Percentiles rank a stretch among this genome's conserved stretches.
Evolutionary conservation across 2,888 invertebrate genomes (phyloP).

Genomic region (Panopea generosa): DNA sequence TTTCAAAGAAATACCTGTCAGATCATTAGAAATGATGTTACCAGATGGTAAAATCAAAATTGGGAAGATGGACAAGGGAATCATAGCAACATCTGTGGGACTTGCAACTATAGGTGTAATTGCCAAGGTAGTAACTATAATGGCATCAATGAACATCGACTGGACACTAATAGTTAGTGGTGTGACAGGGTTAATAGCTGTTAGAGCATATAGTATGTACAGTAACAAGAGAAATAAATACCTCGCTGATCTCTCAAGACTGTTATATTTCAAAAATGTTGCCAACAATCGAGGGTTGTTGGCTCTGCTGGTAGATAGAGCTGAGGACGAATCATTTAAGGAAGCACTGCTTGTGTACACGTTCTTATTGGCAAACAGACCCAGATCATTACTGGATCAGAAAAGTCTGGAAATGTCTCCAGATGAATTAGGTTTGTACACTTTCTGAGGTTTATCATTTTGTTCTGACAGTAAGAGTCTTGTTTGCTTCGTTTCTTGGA

Average conservation of each 20-base stretch:
- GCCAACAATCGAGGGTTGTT: slow-evolving; percentile 83
- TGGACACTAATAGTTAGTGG: slow-evolving; percentile 77
- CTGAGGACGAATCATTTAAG: slow-evolving; percentile 84
- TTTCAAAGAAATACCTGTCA: slow-evolving; percentile 83
- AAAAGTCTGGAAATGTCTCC: slow-evolving; percentile 56
- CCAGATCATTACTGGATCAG: slow-evolving; percentile 59
- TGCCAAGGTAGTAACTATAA: slow-evolving; percentile 77
- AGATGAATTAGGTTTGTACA: slow-evolving; percentile 47
- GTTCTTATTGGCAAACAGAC: slow-evolving; percentile 78
- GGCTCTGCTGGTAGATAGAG: slow-evolving; percentile 82
- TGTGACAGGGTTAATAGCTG: slow-evolving; percentile 71
- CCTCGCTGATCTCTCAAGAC: slow-evolving; percentile 77
- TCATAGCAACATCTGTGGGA: slow-evolving; percentile 69
- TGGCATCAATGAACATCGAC: slow-evolving; percentile 74
- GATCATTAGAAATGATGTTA: slow-evolving; percentile 80
- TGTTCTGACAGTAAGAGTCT: too few species aligned
- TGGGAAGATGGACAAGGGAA: slow-evolving; percentile 74
- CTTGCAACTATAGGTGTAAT: slow-evolving; percentile 74
- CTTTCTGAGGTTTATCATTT: too few species aligned
- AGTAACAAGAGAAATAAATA: slow-evolving; percentile 79
- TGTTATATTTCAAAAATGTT: slow-evolving; percentile 83
- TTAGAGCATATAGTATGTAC: slow-evolving; percentile 75
- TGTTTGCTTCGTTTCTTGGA: too few species aligned
- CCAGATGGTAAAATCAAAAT: slow-evolving; percentile 82
- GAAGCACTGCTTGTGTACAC: slow-evolving; percentile 82